Evolutionary conservation across 2,797 vertebrate species (phyloP), one percentile per base, ranked within the genome.

Genomic region (Ptychadena robeensis): DNA sequence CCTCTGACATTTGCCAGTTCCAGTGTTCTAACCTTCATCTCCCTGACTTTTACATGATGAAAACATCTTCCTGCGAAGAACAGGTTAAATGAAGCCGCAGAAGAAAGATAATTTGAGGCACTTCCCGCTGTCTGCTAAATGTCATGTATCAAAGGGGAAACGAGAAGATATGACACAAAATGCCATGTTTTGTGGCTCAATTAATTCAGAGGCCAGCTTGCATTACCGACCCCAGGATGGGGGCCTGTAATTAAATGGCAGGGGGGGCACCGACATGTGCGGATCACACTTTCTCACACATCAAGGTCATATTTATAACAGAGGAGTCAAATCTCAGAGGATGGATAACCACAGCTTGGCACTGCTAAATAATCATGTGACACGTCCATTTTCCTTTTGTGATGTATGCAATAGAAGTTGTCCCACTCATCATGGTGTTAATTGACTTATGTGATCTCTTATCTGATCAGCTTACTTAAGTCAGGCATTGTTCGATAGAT

Each of bases 171-270:
- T 80, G 38, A 57, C 67, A 78, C 61, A 67, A 84, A 80, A 80
- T 84, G 76, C 76, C 76, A 79, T 57, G 63, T 70, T 70, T 74
- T 69, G 69, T 32, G 61, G 48, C 71, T 80, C 35, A 63, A 63
- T 80, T 69, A 74, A 75, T 80, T 75, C 64, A 7, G 25, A 69
- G 77, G 15, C 25, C 61, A 25, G 48, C 30, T 37, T 48, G 48
- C 34, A 77, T 57, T 37, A 74, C 44, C 25, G 44, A 73, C 75
- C 61, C 70, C 9, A 4, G 34, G 76, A 28, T 28, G 28, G 64
- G 28, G 59, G 44, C 48, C 40, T 79, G 71, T 75, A 74, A 80
- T 84, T 84, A 80, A 74, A 84, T 84, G 77, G 77, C 77, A 80
- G 35, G 70, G 12, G n/a, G 71, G 82, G 76, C 67, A n/a, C 35